phyloP scores from a whole-genome alignment of 2,888 invertebrate genomes.

The Eledone cirrhosa region DNA sequence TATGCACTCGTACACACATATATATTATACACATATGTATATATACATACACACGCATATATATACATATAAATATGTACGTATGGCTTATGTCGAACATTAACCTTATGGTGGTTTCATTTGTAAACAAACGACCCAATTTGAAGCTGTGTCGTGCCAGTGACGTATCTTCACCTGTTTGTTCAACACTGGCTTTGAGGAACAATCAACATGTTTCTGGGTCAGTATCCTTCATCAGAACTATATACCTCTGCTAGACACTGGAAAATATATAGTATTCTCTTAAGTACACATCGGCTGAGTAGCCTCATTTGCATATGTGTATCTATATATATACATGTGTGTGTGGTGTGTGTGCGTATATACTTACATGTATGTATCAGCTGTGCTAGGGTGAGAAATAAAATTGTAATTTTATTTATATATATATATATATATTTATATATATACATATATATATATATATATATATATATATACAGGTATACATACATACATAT shows the following conservation, averaged over 20 bases:
- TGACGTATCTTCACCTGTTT: neutral
- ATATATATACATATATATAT: neutral
- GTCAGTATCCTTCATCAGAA: no score
- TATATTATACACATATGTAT: no score
- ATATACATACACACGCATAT: no score
- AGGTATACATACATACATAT: neutral
- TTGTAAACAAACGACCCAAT: neutral
- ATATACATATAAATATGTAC: no score
- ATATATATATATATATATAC: neutral
- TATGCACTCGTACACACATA: no score
- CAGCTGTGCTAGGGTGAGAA: no score
- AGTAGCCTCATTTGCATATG: no score
- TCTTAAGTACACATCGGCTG: neutral
- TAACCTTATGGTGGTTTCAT: neutral
- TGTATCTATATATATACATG: conserved; percentile 1
- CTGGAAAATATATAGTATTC: neutral
- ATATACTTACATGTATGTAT: neutral
- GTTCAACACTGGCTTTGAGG: neutral
- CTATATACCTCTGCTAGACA: neutral
- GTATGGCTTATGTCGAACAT: neutral
- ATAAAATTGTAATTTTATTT: no score
- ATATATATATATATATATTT: neutral
- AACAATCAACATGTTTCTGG: no score
- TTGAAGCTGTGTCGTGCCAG: neutral
- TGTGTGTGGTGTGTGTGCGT: neutral